Base-by-base conservation (phyloP, 2,888 invertebrate species). In the Plagodis pulveraria region DNA sequence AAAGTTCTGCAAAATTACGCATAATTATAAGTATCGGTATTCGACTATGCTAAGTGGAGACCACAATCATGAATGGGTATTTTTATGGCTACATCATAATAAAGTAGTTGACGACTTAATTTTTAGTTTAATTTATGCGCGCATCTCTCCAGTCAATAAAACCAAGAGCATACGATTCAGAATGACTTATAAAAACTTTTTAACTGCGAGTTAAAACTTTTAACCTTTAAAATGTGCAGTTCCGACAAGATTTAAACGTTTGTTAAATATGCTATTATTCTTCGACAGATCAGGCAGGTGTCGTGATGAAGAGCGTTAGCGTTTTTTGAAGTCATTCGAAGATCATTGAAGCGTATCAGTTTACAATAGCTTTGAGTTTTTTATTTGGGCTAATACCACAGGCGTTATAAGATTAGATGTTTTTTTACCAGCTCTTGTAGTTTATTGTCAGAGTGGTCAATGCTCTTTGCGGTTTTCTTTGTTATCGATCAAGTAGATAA, bases 261-360 rank as follows among this genome's bases (percentile, higher is more conserved):
- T 73, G 75, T 73, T 71, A 78, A 80, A 78, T 72, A 76, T 74
- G 71, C 74, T 73, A 81, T 83, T 78, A 80, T 61, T 64, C 70
- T 70, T 66, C 69, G 74, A 74, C 76, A 74, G 73, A 59, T 62
- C 46, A 56, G 78, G 76, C 84, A 86, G 86, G 82, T 83, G 83
- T 72, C 67, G 71, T 82, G 86, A 85, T 73, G 69, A 78, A 7
- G 6, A 80, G 61, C 62, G 53, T 68, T 81, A n/a, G n/a, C n/a
- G n/a, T n/a, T 78, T 82, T 80, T 78, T 59, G 69, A 48, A 66
- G 53, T n/a, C 56, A 52, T 60, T 56, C 48, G 40, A 54, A 66
- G 58, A 52, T 71, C 73, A 69, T 75, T 78, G 71, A 73, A 58
- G 72, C 77, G 75, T 70, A 65, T 62, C 68, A 33, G 12, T 8